Base-by-base conservation (phyloP, 2,113 vertebrate genomes). In the Ptychochromis oligacanthus region DNA sequence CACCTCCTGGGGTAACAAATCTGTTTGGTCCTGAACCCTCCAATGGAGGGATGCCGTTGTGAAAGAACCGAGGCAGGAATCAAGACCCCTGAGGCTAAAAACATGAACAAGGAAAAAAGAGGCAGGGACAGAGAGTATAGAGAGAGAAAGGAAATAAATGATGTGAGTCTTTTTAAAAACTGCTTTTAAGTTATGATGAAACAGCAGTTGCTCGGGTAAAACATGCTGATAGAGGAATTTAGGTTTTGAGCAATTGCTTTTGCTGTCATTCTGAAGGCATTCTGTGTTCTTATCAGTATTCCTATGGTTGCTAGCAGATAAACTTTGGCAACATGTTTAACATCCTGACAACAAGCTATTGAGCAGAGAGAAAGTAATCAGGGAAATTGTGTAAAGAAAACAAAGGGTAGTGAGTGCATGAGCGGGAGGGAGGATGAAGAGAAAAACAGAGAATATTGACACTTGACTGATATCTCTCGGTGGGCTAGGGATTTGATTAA, bases 181-280 rank as follows among this genome's bases (percentile, higher is more conserved):
- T 34, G 75, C 85, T 82, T 87, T 88, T 82, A 83, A 80, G 61
- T 84, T 78, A 12, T 77, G 82, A 90, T 90, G 81, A 92, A 90
- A 84, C 82, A 65, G 82, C 80, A 82, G 61, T 78, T 58, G 72
- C 57, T 76, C 1, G 14, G 67, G 34, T 86, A 59, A 84, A 90
- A 83, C 79, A 79, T 86, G 86, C 79, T 75, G 81, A 90, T 83
- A n/a, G 77, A 84, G 59, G 67, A 77, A 57, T 75, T 81, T 67
- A 58, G 67, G 52, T 77, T 88, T 79, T 84, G 78, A 88, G 81
- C 75, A 85, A 54, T 59, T 83, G 67, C 58, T 49, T n/a, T 57
- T 49, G 43, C 82, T 80, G 75, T 91, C 81, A 89, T 81, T 87
- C 55, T 46, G 40, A 24, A 64, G 28, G 20, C 18, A 49, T 86